These are phyloP conservation scores for Sandelia bainsii DNA, from an alignment of 2,797 vertebrate genomes.

Conservation along the genomic window DNA sequence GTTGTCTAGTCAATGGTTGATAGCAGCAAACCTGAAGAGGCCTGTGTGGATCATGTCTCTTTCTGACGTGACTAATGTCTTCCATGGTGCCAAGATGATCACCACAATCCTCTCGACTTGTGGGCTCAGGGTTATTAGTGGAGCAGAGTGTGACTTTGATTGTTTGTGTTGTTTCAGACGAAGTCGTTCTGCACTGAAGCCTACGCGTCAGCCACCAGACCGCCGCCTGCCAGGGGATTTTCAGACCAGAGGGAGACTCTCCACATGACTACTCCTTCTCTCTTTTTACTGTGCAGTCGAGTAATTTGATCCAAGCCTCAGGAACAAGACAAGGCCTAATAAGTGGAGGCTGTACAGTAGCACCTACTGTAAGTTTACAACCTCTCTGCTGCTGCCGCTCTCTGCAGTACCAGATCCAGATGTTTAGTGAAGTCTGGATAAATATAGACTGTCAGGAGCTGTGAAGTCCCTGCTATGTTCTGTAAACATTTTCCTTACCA, in stretches of 20 bases:
- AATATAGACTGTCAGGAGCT: constrained; percentile 69
- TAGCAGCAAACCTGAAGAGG: constrained; percentile 13
- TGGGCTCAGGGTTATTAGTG: constrained; percentile 50
- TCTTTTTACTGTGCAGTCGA: constrained; percentile 69
- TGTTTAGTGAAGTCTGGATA: constrained; percentile 72
- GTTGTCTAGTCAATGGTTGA: background rate
- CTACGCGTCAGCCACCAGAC: constrained; percentile 60
- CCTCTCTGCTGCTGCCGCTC: constrained; percentile 32
- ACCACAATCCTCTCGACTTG: constrained; percentile 48
- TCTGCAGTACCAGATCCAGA: constrained; percentile 58
- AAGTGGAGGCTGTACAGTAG: constrained; percentile 71
- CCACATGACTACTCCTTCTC: constrained; percentile 46
- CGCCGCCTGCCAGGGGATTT: constrained; percentile 67
- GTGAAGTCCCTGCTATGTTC: constrained; percentile 51
- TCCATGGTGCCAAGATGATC: constrained; percentile 56
- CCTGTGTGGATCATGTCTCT: background rate
- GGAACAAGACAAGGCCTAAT: constrained; percentile 73
- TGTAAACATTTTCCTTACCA: constrained; percentile 57
- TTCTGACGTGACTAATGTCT: constrained; percentile 64
- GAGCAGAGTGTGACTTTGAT: constrained; percentile 43
- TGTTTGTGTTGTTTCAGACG: constrained; percentile 61
- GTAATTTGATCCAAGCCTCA: constrained; percentile 75
- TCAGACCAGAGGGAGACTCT: constrained; percentile 63
- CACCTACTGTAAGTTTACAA: constrained; percentile 64
- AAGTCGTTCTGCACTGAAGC: constrained; percentile 21